Evolutionary conservation across 2,888 invertebrate species (phyloP).

Genomic region (Nomada fucata): DNA sequence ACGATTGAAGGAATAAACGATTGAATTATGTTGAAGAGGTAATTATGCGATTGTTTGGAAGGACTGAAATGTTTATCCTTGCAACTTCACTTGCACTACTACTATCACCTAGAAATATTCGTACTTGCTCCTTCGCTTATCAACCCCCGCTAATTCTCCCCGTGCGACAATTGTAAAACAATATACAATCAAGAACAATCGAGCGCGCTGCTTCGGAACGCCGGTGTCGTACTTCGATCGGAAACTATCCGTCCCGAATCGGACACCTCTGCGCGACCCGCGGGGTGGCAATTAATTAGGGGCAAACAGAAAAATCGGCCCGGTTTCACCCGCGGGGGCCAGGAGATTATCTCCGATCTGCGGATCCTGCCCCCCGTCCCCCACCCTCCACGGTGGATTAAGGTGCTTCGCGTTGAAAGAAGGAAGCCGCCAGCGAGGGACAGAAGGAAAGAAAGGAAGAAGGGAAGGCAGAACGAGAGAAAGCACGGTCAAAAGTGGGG

Average conservation of each 20-base stretch:
- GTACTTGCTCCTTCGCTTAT: no score
- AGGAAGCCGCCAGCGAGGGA: not conserved
- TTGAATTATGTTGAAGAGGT: no score
- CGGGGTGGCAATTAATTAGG: conserved; percentile 45
- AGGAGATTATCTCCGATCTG: conserved; percentile 51
- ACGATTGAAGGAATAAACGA: no score
- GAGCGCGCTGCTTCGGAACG: not conserved
- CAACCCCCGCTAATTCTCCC: no score
- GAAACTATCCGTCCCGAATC: conserved; percentile 5
- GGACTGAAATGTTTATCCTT: no score
- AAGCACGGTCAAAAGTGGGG: conserved; percentile 53
- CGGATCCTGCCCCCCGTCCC: not conserved
- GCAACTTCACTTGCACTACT: no score
- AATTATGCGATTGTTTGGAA: no score
- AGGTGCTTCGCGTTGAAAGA: conserved; percentile 13
- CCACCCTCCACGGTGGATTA: conserved; percentile 11
- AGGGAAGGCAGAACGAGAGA: conserved; percentile 44
- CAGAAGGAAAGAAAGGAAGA: conserved; percentile 42
- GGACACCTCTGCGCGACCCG: conserved; percentile 4
- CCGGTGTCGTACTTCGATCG: not conserved
- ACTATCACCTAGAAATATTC: no score
- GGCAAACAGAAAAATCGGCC: conserved; percentile 45
- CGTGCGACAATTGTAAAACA: no score
- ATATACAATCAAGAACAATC: not conserved
- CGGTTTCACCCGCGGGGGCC: conserved; percentile 20